phyloP scores from a whole-genome alignment of 2,113 vertebrate species.

The Mugil cephalus region DNA sequence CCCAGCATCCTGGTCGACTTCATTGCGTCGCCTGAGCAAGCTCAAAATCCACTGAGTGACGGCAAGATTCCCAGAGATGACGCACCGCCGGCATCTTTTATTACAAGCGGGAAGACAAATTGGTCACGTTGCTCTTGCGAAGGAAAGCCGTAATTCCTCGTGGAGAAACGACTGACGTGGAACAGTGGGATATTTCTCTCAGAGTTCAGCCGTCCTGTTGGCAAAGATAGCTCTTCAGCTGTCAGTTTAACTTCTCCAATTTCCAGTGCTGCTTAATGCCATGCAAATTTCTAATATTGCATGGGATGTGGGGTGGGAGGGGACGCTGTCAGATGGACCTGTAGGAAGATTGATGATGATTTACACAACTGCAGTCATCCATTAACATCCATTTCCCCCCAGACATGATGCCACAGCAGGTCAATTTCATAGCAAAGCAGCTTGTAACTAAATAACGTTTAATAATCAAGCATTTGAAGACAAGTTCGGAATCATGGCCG shows the following conservation, averaged over 20 bases:
- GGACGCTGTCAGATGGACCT: conserved; percentile 41
- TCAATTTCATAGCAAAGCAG: conserved; percentile 25
- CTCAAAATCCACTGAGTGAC: conserved; percentile 47
- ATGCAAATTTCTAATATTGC: conserved; percentile 54
- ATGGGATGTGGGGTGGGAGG: neutral
- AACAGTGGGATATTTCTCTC: conserved; percentile 7
- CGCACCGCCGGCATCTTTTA: conserved; percentile 22
- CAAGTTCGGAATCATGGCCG: neutral
- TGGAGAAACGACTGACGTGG: neutral
- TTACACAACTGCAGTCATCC: conserved; percentile 35
- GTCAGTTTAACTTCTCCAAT: conserved; percentile 36
- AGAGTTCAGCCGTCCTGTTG: neutral
- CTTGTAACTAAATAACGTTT: conserved; percentile 18
- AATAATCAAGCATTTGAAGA: conserved; percentile 13
- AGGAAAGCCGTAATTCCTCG: conserved; percentile 15
- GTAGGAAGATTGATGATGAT: conserved; percentile 52
- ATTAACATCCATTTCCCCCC: conserved; percentile 40
- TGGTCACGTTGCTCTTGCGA: conserved; percentile 32
- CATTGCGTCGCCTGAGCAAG: conserved; percentile 54
- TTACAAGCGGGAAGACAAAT: conserved; percentile 10
- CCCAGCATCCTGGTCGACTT: conserved; percentile 22
- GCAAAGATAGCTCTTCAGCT: conserved; percentile 14
- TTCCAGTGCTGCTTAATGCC: conserved; percentile 30
- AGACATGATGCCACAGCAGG: conserved; percentile 21
- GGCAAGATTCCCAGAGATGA: conserved; percentile 9